A percentile compares a stretch with the other conserved stretches of the same genome.
Conservation (phyloP, 2,888 invertebrate genomes). For the Microdon myrmicae region DNA sequence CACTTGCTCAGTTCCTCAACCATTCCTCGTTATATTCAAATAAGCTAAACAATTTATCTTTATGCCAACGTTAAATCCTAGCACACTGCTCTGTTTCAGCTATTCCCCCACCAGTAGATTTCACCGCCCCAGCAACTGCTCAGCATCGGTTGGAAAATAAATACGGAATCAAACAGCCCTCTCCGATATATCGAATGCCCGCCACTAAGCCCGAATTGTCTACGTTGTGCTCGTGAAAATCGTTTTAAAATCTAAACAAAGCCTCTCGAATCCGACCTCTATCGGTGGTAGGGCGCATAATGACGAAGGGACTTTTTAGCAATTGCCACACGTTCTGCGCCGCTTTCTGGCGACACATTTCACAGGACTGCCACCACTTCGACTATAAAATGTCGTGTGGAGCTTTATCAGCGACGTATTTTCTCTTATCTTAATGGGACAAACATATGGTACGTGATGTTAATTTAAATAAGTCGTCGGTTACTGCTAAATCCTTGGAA, state of each 20-base stretch:
- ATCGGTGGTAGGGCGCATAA: conserved; percentile 23
- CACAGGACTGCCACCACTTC: conserved; percentile 25
- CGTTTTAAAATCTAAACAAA: conserved; percentile 45
- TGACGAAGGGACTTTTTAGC: conserved; percentile 18
- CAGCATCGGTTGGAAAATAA: conserved; percentile 2
- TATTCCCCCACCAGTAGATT: conserved; percentile 4
- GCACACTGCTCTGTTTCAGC: conserved; percentile 22
- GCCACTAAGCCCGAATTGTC: conserved; percentile 10
- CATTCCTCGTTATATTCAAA: conserved; percentile 43
- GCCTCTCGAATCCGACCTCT: conserved; percentile 35
- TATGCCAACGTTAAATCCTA: conserved; percentile 37
- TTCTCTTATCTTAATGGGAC: conserved; percentile 48
- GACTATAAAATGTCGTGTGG: conserved; percentile 24
- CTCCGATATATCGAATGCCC: neutral
- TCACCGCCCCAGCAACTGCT: neutral
- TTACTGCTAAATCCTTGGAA: neutral
- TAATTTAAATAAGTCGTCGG: conserved; percentile 46
- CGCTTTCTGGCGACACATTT: conserved; percentile 25
- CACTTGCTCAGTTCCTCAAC: no score
- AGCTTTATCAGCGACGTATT: conserved; percentile 31
- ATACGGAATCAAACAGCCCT: conserved; percentile 9
- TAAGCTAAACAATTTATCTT: conserved; percentile 50
- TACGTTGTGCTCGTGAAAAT: conserved; percentile 34
- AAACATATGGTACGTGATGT: conserved; percentile 52
- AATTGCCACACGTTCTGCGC: conserved; percentile 5